A percentile compares a stretch with the other conserved stretches of the same genome.
phyloP scores from a whole-genome alignment of 2,797 vertebrate species.

The Pseudochaenichthys georgianus region DNA sequence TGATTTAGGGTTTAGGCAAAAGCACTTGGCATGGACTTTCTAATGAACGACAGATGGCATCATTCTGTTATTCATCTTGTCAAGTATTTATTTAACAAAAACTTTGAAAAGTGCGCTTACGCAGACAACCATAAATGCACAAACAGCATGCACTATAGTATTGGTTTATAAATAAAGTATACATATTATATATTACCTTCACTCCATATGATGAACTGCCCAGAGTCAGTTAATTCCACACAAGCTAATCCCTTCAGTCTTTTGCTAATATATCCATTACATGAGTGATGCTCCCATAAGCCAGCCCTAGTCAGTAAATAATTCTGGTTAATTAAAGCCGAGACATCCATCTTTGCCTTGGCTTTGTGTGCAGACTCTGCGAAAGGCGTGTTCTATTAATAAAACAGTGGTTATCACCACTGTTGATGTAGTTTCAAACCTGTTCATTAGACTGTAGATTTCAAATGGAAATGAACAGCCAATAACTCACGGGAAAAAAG shows the following conservation, averaged over 20 bases:
- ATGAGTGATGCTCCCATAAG: slow-evolving; percentile 83
- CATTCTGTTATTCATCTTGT: slow-evolving; percentile 62
- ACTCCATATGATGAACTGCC: slow-evolving; percentile 71
- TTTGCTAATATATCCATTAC: slow-evolving; percentile 86
- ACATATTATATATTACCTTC: slow-evolving; percentile 59
- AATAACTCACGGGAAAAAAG: slow-evolving; percentile 65
- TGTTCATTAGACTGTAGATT: slow-evolving; percentile 78
- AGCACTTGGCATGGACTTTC: slow-evolving; percentile 39
- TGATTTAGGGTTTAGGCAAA: slow-evolving; percentile 37
- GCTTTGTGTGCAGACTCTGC: slow-evolving; percentile 73
- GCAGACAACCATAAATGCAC: slow-evolving; percentile 14
- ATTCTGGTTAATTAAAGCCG: slow-evolving; percentile 86
- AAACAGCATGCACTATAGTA: slow-evolving; percentile 11
- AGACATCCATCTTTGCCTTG: slow-evolving; percentile 81
- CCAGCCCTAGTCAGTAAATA: slow-evolving; percentile 83
- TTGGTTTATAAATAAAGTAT: slow-evolving; percentile 52
- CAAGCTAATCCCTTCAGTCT: slow-evolving; percentile 80
- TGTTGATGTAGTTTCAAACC: slow-evolving; percentile 77
- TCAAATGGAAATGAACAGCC: slow-evolving; percentile 68
- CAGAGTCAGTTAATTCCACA: slow-evolving; percentile 79
- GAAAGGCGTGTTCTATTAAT: slow-evolving; percentile 82
- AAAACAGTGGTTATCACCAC: slow-evolving; percentile 77
- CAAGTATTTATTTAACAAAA: slow-evolving; percentile 40
- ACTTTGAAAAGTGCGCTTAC: slow-evolving; percentile 2
- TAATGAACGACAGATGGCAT: slow-evolving; percentile 73